Base-by-base conservation (phyloP, 2,797 vertebrate species). In the Hydrophis major region DNA sequence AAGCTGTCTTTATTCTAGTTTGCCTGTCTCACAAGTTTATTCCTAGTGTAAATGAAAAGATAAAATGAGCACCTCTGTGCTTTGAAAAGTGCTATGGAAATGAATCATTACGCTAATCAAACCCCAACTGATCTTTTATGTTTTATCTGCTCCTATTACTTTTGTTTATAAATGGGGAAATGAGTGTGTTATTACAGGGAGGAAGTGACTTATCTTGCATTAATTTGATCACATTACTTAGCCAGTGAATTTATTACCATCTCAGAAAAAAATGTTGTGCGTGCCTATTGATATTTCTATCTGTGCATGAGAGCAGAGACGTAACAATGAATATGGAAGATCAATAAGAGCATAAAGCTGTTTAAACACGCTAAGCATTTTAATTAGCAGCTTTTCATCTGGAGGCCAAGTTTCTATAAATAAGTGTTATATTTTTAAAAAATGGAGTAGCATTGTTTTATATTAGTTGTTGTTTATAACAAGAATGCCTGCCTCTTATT, bases 311-410 rank as follows among this genome's bases (percentile, higher is more conserved):
- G 66, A 91, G 89, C 89, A 78, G 47, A 92, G 93, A 92, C 14
- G 61, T 94, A 95, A 22, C 69, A 92, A 93, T 94, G 91, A 66
- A 91, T 93, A 95, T 57, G 13, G 90, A 94, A 94, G 66, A 53
- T 94, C 92, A 89, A 55, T 83, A 95, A 93, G 95, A n/a, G n/a
- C 93, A 86, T 91, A 95, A 92, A 92, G 78, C 11, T 92, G 56
- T 95, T 95, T 96, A 83, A 61, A 83, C 90, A 95, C 95, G 87
- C 53, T 89, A 94, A 91, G 60, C 88, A 25, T 95, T 94, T 88
- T 93, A 94, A 94, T 93, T 96, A 88, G 56, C 32, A 91, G 57
- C 59, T 90, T 59, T 92, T 93, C 90, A 92, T 92, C 83, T 55
- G 18, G 57, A 60, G 13, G 37, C 66, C 74, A 87, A 37, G 42